Conservation (phyloP, 2,888 invertebrate species). For the Tenthredo distinguenda region DNA sequence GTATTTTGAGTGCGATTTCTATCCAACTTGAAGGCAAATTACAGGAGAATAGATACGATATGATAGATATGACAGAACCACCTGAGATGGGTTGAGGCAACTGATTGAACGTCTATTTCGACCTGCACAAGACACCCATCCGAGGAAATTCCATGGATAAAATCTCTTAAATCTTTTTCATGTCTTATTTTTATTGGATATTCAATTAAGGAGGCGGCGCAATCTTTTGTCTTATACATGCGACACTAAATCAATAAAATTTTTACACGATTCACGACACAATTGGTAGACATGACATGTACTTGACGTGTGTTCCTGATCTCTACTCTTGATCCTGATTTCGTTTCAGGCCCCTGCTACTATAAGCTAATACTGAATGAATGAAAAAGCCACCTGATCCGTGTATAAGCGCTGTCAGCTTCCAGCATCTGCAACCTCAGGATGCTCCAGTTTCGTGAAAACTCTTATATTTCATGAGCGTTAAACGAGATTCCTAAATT, state of each 20-base stretch:
- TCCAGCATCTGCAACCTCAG: no score
- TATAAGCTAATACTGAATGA: no score
- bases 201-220: not conserved
- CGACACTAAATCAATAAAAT: no score
- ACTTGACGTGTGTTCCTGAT: no score
- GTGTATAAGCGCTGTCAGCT: not conserved
- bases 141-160: not conserved
- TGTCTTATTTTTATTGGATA: not conserved
- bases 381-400: not conserved
- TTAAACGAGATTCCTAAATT: no score
- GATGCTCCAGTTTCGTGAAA: no score
- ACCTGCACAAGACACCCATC: not conserved
- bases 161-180: not conserved
- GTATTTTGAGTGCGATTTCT: not conserved
- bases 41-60: not conserved
- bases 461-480: no score
- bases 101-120: constrained; percentile 2
- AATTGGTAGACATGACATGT: no score
- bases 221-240: no score
- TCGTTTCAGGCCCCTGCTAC: no score
- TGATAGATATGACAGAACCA: not conserved
- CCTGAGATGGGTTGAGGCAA: not conserved
- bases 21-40: not conserved
- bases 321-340: no score
- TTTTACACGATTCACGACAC: no score